Evolutionary conservation across 2,888 invertebrate genomes (phyloP).

Genomic region (Lepidocyrtoides sp.): DNA sequence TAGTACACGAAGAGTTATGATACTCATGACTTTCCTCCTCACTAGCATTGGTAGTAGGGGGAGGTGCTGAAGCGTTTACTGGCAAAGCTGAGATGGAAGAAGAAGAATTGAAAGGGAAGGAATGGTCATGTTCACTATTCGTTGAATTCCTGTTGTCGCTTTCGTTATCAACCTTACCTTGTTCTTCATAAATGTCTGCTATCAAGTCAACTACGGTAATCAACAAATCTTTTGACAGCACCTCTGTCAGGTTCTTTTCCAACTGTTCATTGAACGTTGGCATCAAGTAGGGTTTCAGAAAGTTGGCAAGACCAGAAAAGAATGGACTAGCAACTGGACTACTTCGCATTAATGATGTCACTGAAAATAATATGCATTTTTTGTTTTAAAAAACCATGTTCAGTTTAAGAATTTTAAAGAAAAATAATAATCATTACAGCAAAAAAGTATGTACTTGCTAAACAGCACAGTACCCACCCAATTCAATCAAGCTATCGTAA

Average conservation of each 20-base stretch:
- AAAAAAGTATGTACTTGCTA: too few relatives aligned
- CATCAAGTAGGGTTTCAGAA: constrained; percentile 82
- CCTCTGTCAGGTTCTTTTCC: constrained; percentile 62
- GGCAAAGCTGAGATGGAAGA: neutral
- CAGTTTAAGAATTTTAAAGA: too few relatives aligned
- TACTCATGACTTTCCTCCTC: constrained; percentile 54
- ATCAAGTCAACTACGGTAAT: constrained; percentile 81
- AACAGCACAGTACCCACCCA: constrained; percentile 76
- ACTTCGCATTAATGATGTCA: constrained; percentile 70
- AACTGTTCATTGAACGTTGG: constrained; percentile 75
- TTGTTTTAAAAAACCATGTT: too few relatives aligned
- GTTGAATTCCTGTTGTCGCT: neutral
- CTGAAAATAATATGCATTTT: too few relatives aligned
- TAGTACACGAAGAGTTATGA: constrained; percentile 67
- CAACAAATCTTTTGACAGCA: constrained; percentile 79
- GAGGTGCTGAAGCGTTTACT: neutral
- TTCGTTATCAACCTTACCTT: neutral
- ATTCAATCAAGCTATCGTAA: constrained; percentile 74
- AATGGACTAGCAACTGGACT: constrained; percentile 77
- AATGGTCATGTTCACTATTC: neutral
- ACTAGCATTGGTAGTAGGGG: neutral
- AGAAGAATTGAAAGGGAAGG: neutral
- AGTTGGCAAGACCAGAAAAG: constrained; percentile 76
- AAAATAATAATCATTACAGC: too few relatives aligned
- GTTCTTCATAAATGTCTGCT: constrained; percentile 78